Conservation (phyloP, 2,113 vertebrate species). For the Xyrauchen texanus region DNA sequence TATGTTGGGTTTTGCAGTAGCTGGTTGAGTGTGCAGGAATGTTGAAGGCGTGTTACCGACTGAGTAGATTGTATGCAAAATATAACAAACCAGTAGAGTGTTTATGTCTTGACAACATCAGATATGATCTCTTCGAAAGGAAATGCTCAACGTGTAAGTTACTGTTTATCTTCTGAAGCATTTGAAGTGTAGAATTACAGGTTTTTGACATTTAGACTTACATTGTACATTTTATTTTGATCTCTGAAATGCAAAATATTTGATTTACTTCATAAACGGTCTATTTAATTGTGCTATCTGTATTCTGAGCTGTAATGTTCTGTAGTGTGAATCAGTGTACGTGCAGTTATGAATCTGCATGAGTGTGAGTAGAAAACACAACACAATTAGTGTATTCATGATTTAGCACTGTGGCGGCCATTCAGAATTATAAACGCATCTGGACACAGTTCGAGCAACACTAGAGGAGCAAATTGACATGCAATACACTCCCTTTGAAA, state of each 20-base stretch:
- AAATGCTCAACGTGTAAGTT: constrained; percentile 17
- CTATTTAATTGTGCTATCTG: not conserved
- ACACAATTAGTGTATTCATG: constrained; percentile 29
- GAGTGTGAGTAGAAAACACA: not conserved
- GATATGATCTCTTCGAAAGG: constrained; percentile 3
- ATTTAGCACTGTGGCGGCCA: not conserved
- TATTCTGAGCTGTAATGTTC: not conserved
- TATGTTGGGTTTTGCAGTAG: not conserved
- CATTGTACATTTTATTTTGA: not conserved
- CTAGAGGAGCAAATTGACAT: constrained; percentile 15
- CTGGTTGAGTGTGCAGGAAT: constrained; percentile 10
- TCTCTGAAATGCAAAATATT: not conserved
- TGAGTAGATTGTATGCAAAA: constrained; percentile 10
- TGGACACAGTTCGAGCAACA: constrained; percentile 26
- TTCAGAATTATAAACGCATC: constrained; percentile 22
- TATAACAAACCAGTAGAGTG: constrained; percentile 10
- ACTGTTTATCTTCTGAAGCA: not conserved
- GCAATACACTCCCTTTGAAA: not conserved
- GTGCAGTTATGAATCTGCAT: not conserved
- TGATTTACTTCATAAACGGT: not conserved
- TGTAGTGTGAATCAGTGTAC: not conserved
- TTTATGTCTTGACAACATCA: constrained; percentile 19
- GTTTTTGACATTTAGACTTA: not conserved
- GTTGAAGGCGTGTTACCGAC: constrained; percentile 6
- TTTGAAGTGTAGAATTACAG: not conserved